phyloP scores from a whole-genome alignment of 2,888 invertebrate species.

The Smittia aterrima region DNA sequence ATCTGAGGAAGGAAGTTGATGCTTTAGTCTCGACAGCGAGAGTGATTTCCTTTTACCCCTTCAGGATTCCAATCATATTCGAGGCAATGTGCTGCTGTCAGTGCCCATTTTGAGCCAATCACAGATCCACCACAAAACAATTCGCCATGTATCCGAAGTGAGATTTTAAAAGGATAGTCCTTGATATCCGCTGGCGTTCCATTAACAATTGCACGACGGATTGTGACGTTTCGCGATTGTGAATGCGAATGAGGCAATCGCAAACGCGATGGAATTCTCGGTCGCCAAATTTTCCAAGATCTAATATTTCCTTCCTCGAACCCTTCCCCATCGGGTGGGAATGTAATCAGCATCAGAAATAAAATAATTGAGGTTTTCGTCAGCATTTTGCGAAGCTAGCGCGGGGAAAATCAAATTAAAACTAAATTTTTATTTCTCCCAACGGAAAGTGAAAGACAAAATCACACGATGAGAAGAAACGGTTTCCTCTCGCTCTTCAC shows the following conservation, averaged over 20 bases:
- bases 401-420: conserved; percentile 7
- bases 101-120: conserved; percentile 4
- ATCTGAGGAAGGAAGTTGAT: not conserved
- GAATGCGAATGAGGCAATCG: too few species aligned
- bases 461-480: not conserved
- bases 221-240: not conserved
- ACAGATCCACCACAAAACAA: conserved; percentile 29
- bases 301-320: not conserved
- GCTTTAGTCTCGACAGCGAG: not conserved
- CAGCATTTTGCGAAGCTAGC: not conserved
- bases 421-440: conserved; percentile 22
- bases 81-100: conserved; percentile 32
- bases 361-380: conserved; percentile 26
- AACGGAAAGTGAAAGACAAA: not conserved
- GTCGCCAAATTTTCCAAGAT: not conserved
- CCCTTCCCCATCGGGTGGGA: not conserved
- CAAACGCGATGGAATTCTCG: conserved; percentile 15
- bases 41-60: conserved; percentile 8
- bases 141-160: not conserved
- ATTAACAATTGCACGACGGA: not conserved
- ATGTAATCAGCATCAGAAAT: conserved; percentile 12
- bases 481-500: not conserved
- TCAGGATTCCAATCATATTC: conserved; percentile 3
- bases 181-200: conserved; percentile 27
- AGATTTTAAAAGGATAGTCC: conserved; percentile 8